Evolutionary conservation across 2,888 invertebrate genomes (phyloP), one percentile per base, ranked within the genome.

Genomic region (Neuroscelio doddi): DNA sequence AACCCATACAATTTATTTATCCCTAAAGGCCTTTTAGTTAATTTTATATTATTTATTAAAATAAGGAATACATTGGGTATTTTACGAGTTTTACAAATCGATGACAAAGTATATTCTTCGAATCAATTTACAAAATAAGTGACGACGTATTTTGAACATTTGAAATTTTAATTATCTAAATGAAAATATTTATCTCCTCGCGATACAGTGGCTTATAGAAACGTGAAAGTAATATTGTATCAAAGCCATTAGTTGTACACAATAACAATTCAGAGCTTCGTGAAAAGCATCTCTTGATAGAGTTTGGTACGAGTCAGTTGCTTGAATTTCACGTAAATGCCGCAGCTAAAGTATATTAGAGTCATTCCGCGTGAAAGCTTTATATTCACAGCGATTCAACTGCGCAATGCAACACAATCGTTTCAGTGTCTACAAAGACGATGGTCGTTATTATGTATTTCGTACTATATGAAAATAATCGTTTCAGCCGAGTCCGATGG

Each of bases 361-460:
- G 56, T 56, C 56, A 45, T 56, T 63, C 51, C 46, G 29, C 41
- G 46, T 29, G 45, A 63, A 63, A 63, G 63, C 63, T 63, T 63
- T 63, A 56, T 56, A 56, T 51, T 55, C 49, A 27, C 34, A 56
- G 36, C 12, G 10, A 14, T 2, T 2, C 5, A 21, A 5, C 2
- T 2, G 21, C 3, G 5, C 3, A 5, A 21, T 3, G 21, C 17
- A 17, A 46, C 32, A 51, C 62, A 44, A 62, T 62, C 55, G 55
- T 62, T 44, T 55, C 27, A 17, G 21, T 53, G 46, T 51, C 51
- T 59, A 51, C 58, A 41, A 17, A 59, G 45, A 38, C 57, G 49
- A 59, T 59, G 53, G 55, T 57, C 56, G 55, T 65, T 68, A 68
- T 68, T 52, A 63, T 45, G 59, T 49, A 55, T 59, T 63, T 58